A percentile compares a stretch with the other conserved stretches of the same genome.
phyloP scores from a whole-genome alignment of 2,888 invertebrate genomes.

The Drosophila pseudotalamancana region DNA sequence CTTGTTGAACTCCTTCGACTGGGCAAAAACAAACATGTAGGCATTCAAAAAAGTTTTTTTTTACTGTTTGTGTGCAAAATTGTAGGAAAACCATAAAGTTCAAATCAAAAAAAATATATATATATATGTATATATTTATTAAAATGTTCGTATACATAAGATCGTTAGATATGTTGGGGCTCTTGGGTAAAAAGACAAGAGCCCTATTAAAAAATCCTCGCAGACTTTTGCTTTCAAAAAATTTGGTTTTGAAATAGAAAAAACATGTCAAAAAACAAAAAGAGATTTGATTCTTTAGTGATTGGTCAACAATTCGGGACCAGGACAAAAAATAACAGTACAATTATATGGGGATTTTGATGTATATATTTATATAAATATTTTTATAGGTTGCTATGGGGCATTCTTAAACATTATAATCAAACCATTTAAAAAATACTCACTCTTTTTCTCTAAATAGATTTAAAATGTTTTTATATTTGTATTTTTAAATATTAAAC shows the following conservation, averaged over 20 bases:
- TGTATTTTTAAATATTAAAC: slow-evolving; percentile 60
- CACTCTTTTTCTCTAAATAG: slow-evolving; percentile 84
- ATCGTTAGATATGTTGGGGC: slow-evolving; percentile 15
- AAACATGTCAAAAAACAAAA: slow-evolving; percentile 73
- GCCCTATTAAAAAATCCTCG: slow-evolving; percentile 63
- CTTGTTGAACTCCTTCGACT: slow-evolving; percentile 31
- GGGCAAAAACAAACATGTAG: slow-evolving; percentile 78
- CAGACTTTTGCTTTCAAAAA: slow-evolving; percentile 60
- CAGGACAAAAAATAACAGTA: slow-evolving; percentile 53
- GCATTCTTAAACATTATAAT: slow-evolving; percentile 78
- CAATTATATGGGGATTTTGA: slow-evolving; percentile 28
- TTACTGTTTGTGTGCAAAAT: slow-evolving; percentile 62
- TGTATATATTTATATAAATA: slow-evolving; percentile 30
- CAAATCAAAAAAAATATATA: slow-evolving; percentile 26
- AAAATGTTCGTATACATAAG: slow-evolving; percentile 37
- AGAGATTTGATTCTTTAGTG: slow-evolving; percentile 61
- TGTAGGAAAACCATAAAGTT: slow-evolving; percentile 39
- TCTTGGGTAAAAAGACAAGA: slow-evolving; percentile 39
- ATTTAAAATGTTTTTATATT: slow-evolving; percentile 64
- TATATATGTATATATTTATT: slow-evolving; percentile 22
- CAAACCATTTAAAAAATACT: slow-evolving; percentile 83
- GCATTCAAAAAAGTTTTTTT: slow-evolving; percentile 74
- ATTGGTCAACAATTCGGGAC: slow-evolving; percentile 56
- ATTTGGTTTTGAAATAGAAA: slow-evolving; percentile 66
- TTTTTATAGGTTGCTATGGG: slow-evolving; percentile 53